Evolutionary conservation across 2,113 vertebrate genomes (phyloP).

Genomic region (Symphodus melops): DNA sequence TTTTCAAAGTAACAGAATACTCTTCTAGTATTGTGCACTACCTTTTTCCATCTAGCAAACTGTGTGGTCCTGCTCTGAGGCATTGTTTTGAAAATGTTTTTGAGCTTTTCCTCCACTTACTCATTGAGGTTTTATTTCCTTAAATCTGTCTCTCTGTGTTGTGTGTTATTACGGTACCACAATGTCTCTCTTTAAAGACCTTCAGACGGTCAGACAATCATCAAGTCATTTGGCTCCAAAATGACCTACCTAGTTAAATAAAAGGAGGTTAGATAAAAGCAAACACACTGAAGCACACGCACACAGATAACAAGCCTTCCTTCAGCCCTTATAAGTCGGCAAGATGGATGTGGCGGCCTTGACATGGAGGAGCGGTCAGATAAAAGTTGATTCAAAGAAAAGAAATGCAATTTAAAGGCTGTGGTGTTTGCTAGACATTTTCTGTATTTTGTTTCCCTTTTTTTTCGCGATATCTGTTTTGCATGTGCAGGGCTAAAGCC

Average conservation of each 20-base stretch:
- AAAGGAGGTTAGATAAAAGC: slow-evolving; percentile 54
- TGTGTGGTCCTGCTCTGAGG: slow-evolving; percentile 1
- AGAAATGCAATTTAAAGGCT: background rate
- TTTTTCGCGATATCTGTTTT: background rate
- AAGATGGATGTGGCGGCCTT: slow-evolving; percentile 36
- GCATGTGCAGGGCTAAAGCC: slow-evolving; percentile 1
- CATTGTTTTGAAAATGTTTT: slow-evolving; percentile 21
- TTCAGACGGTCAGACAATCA: background rate
- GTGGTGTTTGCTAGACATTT: background rate
- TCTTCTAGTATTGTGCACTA: background rate
- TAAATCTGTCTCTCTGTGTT: slow-evolving; percentile 8
- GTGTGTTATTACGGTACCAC: background rate
- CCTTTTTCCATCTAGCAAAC: background rate
- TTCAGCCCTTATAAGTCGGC: slow-evolving; percentile 36
- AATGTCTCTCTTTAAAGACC: background rate
- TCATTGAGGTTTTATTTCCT: background rate
- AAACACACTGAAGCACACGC: slow-evolving; percentile 23
- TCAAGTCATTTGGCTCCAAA: slow-evolving; percentile 23
- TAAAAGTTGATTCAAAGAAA: slow-evolving; percentile 39
- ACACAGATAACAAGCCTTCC: slow-evolving; percentile 44
- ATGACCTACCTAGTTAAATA: slow-evolving; percentile 56
- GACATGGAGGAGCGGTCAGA: slow-evolving; percentile 40
- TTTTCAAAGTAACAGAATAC: background rate
- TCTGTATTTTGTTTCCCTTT: too few relatives aligned
- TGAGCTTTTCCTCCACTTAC: background rate